Evolutionary conservation across 2,888 invertebrate species (phyloP).

Genomic region (Epistrophe grossulariae): DNA sequence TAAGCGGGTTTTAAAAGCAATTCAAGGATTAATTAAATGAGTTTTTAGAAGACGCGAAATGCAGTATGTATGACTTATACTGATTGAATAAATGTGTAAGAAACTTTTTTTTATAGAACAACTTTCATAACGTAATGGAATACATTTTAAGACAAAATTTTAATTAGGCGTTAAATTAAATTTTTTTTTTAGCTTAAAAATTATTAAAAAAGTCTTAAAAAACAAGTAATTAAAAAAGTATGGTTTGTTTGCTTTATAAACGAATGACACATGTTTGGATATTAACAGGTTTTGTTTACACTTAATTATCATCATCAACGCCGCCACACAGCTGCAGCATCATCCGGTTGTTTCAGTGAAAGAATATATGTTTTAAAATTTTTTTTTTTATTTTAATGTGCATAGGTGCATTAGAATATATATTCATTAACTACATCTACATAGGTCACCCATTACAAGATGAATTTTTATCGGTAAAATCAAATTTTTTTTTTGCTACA

Average conservation of each 20-base stretch:
- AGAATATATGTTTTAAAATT: neutral
- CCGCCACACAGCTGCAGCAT: neutral
- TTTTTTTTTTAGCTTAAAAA: neutral
- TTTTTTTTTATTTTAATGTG: neutral
- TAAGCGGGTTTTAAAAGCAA: neutral
- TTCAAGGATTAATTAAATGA: neutral
- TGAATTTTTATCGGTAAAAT: too few relatives aligned
- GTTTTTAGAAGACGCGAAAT: neutral
- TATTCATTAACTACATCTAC: neutral
- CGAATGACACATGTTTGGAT: neutral
- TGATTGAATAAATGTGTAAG: too few relatives aligned
- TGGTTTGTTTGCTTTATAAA: neutral
- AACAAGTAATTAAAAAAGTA: neutral
- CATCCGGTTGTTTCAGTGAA: neutral
- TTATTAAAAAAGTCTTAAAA: neutral
- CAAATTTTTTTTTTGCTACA: too few relatives aligned
- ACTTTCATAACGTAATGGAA: neutral
- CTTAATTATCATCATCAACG: neutral
- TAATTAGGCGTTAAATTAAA: neutral
- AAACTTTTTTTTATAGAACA: neutral
- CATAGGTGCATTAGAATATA: neutral
- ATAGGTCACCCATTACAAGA: too few relatives aligned
- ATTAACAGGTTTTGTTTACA: slow-evolving; percentile 3
- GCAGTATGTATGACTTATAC: neutral
- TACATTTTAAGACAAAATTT: neutral